Percentiles rank a stretch among this genome's conserved stretches.
These are phyloP conservation scores for Holothuria glaberrima DNA, from an alignment of 35 echinoderm and acorn worm species.

Conservation along the genomic window DNA sequence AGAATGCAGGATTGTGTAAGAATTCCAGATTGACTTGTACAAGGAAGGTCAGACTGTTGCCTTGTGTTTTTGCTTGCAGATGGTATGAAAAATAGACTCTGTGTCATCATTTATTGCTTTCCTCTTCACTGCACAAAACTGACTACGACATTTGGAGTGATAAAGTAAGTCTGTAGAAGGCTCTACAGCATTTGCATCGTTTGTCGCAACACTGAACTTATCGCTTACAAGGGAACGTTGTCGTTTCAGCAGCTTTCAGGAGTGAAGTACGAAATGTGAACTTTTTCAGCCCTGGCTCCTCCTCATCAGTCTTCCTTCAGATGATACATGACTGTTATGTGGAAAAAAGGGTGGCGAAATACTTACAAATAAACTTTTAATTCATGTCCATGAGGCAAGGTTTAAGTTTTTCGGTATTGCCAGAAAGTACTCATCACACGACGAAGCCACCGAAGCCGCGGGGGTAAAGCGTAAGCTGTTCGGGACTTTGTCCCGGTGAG, in stretches of 20 bases:
- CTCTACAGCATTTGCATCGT: constrained; percentile 6
- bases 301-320: constrained; percentile 15
- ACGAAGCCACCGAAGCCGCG: not conserved
- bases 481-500: not conserved
- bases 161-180: not conserved
- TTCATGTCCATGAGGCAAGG: not conserved
- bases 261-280: not conserved
- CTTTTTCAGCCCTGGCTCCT: constrained; percentile 22
- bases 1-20: constrained; percentile 20
- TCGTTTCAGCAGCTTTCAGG: constrained; percentile 1
- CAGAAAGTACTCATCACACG: not conserved
- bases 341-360: constrained; percentile 13
- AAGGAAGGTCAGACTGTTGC: constrained; percentile 4
- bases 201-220: constrained; percentile 2
- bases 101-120: no score
- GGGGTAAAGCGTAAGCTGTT: not conserved
- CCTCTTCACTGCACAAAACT: not conserved
- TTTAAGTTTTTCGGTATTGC: not conserved
- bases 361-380: not conserved
- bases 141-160: constrained; percentile 3
- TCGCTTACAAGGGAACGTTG: not conserved
- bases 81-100: not conserved
- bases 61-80: constrained; percentile 21
- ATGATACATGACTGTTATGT: constrained; percentile 21
- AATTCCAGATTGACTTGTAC: constrained; percentile 27